A percentile compares a stretch with the other conserved stretches of the same genome.
phyloP scores from a whole-genome alignment of 1,140 invertebrate species.

The Cataglyphis hispanica region DNA sequence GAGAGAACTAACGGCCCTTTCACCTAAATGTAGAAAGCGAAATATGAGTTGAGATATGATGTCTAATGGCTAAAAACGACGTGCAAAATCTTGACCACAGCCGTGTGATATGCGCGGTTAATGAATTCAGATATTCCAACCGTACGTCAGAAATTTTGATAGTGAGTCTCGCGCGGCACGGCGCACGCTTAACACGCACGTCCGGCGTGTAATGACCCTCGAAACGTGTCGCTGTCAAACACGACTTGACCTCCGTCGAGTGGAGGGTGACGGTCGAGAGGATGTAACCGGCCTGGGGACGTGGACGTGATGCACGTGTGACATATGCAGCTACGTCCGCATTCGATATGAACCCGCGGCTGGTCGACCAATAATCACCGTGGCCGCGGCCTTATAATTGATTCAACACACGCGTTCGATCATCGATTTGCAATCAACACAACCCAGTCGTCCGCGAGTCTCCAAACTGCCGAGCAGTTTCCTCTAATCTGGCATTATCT shows the following conservation, averaged over 20 bases:
- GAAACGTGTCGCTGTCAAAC: slow-evolving; percentile 71
- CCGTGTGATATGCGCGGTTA: not conserved
- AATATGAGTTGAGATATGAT: not conserved
- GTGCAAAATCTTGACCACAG: not conserved
- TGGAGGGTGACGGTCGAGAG: slow-evolving; percentile 55
- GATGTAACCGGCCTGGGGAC: slow-evolving; percentile 45
- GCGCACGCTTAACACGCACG: slow-evolving; percentile 53
- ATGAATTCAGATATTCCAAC: slow-evolving; percentile 28
- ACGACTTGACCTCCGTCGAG: slow-evolving; percentile 67
- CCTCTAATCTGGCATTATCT: not conserved
- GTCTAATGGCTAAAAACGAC: not conserved
- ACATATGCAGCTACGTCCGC: slow-evolving; percentile 48
- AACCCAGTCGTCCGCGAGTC: slow-evolving; percentile 42
- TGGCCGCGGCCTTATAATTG: slow-evolving; percentile 63
- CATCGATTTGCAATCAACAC: slow-evolving; percentile 66
- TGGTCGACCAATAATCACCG: slow-evolving; percentile 34
- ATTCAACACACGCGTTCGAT: slow-evolving; percentile 58
- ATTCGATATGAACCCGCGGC: slow-evolving; percentile 33
- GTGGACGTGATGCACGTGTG: slow-evolving; percentile 57
- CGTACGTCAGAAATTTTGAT: slow-evolving; percentile 60
- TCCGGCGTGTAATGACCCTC: slow-evolving; percentile 65
- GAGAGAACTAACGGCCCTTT: not conserved
- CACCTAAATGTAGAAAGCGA: not conserved
- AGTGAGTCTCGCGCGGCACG: slow-evolving; percentile 16
- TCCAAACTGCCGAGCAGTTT: slow-evolving; percentile 9